phyloP scores from a whole-genome alignment of 1,140 invertebrate genomes.

The Aphis gossypii region DNA sequence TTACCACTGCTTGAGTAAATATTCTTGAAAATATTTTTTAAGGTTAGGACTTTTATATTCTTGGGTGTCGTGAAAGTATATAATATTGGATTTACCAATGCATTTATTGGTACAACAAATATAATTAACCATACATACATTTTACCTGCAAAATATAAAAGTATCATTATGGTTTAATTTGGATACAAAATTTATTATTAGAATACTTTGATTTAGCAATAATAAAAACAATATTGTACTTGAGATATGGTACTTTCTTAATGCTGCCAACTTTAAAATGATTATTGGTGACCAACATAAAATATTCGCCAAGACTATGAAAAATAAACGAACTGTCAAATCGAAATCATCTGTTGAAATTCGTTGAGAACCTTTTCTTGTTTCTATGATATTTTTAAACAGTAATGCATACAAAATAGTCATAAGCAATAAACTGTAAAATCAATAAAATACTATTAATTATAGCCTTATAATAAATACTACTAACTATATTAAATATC shows the following conservation, averaged over 20 bases:
- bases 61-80: slow-evolving; percentile 82
- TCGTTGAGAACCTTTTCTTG: slow-evolving; percentile 68
- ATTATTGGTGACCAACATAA: slow-evolving; percentile 81
- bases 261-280: slow-evolving; percentile 72
- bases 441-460: not conserved
- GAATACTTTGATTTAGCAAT: not conserved
- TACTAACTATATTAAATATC: not conserved
- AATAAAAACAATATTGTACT: slow-evolving; percentile 61
- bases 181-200: not conserved
- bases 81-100: slow-evolving; percentile 78
- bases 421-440: slow-evolving; percentile 62
- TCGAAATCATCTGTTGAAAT: slow-evolving; percentile 72
- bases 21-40: not conserved
- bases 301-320: slow-evolving; percentile 78
- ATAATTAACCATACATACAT: slow-evolving; percentile 79
- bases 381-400: slow-evolving; percentile 72
- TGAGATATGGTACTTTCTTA: slow-evolving; percentile 68
- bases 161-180: not conserved
- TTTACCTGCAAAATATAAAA: slow-evolving; percentile 66
- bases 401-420: slow-evolving; percentile 72
- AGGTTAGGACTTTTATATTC: slow-evolving; percentile 64
- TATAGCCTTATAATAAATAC: not conserved
- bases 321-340: slow-evolving; percentile 76
- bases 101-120: slow-evolving; percentile 80
- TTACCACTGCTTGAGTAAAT: slow-evolving; percentile 23